Percentiles rank a stretch among this genome's conserved stretches.
These are phyloP conservation scores for Oreotragus oreotragus DNA, from an alignment of 2,113 vertebrate genomes.

Conservation along the genomic window DNA sequence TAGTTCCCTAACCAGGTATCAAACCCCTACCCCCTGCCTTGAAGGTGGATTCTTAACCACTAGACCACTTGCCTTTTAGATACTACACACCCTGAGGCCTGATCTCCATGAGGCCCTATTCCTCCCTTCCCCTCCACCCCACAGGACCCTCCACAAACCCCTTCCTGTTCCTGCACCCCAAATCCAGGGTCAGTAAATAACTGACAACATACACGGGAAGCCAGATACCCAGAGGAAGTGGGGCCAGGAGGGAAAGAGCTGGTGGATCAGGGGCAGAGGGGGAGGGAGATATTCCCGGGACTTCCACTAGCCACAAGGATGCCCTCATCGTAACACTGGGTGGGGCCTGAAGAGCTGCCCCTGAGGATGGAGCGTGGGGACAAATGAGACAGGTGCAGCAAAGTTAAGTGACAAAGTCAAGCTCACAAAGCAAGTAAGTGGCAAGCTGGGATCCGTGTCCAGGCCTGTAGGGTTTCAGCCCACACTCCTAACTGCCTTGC, in stretches of 20 bases:
- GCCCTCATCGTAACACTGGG: background rate
- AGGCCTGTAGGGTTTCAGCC: background rate
- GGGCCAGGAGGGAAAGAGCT: background rate
- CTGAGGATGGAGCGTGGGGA: background rate
- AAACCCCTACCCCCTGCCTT: background rate
- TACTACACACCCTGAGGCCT: background rate
- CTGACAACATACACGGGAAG: background rate
- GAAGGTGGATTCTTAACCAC: background rate
- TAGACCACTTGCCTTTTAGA: background rate
- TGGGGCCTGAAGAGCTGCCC: background rate
- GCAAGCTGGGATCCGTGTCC: background rate
- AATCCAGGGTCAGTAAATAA: background rate
- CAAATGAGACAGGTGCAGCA: background rate
- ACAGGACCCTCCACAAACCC: background rate
- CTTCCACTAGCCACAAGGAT: background rate
- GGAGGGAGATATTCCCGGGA: background rate
- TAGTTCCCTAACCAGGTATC: background rate
- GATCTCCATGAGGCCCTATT: background rate
- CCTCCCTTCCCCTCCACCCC: background rate
- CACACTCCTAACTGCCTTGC: background rate
- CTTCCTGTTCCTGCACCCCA: background rate
- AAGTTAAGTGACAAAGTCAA: background rate
- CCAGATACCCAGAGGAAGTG: background rate
- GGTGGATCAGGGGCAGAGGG: background rate
- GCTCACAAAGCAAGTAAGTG: background rate